Conservation (phyloP, 2,797 vertebrate species). For the Loriculus beryllinus region DNA sequence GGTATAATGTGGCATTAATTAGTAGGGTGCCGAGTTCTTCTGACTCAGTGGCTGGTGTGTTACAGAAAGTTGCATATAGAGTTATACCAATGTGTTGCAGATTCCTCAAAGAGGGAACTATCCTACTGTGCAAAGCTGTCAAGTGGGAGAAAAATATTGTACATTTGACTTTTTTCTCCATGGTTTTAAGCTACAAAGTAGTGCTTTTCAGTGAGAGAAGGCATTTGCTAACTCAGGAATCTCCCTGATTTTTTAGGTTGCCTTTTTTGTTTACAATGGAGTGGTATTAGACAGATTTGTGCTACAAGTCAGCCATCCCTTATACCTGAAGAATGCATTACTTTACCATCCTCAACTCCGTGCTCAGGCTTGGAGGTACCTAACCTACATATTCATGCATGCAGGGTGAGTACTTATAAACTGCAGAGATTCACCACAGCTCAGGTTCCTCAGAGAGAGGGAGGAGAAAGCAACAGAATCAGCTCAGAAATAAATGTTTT, state of each 20-base stretch:
- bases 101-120: neutral
- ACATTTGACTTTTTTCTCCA: neutral
- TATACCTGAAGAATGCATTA: constrained; percentile 88
- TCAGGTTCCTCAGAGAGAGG: neutral
- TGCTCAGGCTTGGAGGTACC: constrained; percentile 92
- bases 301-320: constrained; percentile 91
- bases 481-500: neutral
- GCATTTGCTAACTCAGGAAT: neutral
- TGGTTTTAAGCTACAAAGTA: neutral
- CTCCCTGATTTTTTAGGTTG: constrained; percentile 77
- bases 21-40: neutral
- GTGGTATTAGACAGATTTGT: constrained; percentile 88
- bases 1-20: neutral
- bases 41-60: neutral
- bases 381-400: constrained; percentile 97
- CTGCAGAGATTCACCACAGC: neutral
- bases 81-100: neutral
- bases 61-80: neutral
- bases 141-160: neutral
- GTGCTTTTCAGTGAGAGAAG: neutral
- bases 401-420: constrained; percentile 85
- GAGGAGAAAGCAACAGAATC: neutral
- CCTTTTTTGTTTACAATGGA: constrained; percentile 93
- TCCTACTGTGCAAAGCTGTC: neutral
- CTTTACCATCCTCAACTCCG: constrained; percentile 93